Evolutionary conservation across 1,140 invertebrate genomes (phyloP), one percentile per base, ranked within the genome.

Genomic region (Condylostylus longicornis): DNA sequence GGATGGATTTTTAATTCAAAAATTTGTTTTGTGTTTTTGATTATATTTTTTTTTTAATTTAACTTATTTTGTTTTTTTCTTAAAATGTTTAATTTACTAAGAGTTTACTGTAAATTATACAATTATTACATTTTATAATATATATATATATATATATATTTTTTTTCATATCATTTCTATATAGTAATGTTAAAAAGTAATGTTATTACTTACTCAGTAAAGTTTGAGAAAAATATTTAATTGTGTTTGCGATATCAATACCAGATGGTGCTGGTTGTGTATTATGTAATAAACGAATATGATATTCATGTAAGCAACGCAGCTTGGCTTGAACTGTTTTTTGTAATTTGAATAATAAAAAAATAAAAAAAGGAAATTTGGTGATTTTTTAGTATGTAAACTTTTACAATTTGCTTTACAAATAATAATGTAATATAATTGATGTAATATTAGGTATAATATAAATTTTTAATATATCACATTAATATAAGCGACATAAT

Each of bases 211-310:
- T 75, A 97, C 94, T 85, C 47, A 98, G 68, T 38, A 98, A 69
- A 33, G 89, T 95, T 69, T 95, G 89, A 18, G 90, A 93, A 66
- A 98, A 98, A 64, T 93, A 96, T 63, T 96, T 95, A 48, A 98
- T 73, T 38, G 90, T 97, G 57, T 91, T 95, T 35, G 89, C 87
- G 60, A 98, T 89, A 62, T 99, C 95, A 40, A 79, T 68, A 38
- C 93, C 93, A 39, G 87, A 89, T 34, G 94, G 94, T 45, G 83
- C 69, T 19, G 94, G 90, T 53, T 89, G 77, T 48, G 81, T 74
- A 46, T 85, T 86, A 68, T 95, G 88, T 49, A 87, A 74, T 38
- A 98, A 74, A 42, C 93, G 75, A 49, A 87, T 74, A 58, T 97
- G 90, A 63, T 84, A 93, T 63, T 98, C 95, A 65, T 93, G 88